Evolutionary conservation across 2,888 invertebrate species (phyloP).

Genomic region (Ophion slaviceki): DNA sequence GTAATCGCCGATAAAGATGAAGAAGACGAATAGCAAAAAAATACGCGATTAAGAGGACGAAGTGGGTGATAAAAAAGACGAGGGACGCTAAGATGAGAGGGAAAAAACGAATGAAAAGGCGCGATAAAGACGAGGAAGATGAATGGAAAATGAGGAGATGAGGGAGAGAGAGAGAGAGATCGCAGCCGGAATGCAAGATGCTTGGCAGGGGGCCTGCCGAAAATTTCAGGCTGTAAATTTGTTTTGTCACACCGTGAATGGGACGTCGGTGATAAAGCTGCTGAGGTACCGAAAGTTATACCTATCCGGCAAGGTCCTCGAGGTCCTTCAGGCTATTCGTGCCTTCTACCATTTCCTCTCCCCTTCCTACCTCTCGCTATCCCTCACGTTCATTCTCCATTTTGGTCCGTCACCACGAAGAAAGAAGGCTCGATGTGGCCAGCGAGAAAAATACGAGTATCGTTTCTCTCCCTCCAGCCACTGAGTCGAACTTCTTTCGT

Average conservation of each 20-base stretch:
- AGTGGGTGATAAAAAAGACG: conserved; percentile 12
- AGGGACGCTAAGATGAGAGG: conserved; percentile 27
- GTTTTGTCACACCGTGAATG: conserved; percentile 76
- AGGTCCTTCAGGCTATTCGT: conserved; percentile 52
- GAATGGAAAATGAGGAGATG: conserved; percentile 18
- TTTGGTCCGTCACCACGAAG: conserved; percentile 34
- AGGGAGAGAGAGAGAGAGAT: conserved; percentile 46
- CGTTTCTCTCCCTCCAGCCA: conserved; percentile 22
- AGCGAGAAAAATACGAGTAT: conserved; percentile 45
- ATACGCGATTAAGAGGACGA: conserved; percentile 19
- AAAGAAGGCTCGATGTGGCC: conserved; percentile 43
- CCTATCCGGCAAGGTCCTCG: conserved; percentile 59
- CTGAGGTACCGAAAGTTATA: conserved; percentile 68
- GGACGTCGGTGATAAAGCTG: conserved; percentile 72
- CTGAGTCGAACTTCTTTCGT: conserved; percentile 11
- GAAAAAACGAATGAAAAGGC: conserved; percentile 1
- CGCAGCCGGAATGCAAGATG: conserved; percentile 19
- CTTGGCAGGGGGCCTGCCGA: conserved; percentile 67
- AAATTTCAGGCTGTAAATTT: conserved; percentile 69
- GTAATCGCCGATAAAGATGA: conserved; percentile 5
- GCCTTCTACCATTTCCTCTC: conserved; percentile 18
- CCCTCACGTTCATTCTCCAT: conserved; percentile 13
- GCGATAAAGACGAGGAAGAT: conserved; percentile 26
- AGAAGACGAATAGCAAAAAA: conserved; percentile 28
- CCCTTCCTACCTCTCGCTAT: not conserved